Base-by-base conservation (phyloP, 1,140 invertebrate species). In the Pogonus chalceus region DNA sequence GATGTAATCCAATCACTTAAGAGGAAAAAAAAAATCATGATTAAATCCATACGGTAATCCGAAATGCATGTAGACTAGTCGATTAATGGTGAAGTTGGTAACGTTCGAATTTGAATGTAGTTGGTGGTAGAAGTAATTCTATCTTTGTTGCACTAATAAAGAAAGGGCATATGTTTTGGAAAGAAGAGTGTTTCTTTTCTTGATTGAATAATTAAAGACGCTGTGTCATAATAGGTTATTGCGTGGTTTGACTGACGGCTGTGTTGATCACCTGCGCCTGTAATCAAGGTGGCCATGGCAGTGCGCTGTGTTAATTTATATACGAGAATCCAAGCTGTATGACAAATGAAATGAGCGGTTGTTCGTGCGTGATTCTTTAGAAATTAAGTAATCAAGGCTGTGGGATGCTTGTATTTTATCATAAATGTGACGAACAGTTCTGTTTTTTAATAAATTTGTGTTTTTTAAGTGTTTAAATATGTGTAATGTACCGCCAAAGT, bases 401-500 rank as follows among this genome's bases (percentile, higher is more conserved):
- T 52, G 54, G 49, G 52, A 55, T 52, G 54, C 53, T 49, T 51
- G 51, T 43, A 54, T 59, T 49, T 43, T 51, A 59, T 62, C 57
- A 62, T 56, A 58, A 48, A 63, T 63, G 62, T 63, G 56, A 61
- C 52, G 54, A 21, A 53, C 35, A 51, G 35, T 54, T 56, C 53
- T 39, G 51, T 56, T 47, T 58, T 26, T 58, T 55, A 52, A 52
- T 62, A 60, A 58, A 62, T 63, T 64, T 62, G 61, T 64, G 62
- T 65, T 55, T 60, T 61, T 53, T 51, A 58, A 52, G 59, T 62
- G 59, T 62, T 63, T 73, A 76, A 79, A 77, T 76, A 79, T 79
- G 77, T 79, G 75, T 77, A 78, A 77, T 78, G 76, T 78, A 75
- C 78, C 78, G 74, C 76, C 76, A 73, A 78, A 78, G 75, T 79